Percentiles rank a stretch among this genome's conserved stretches.
Evolutionary conservation across 2,888 invertebrate species (phyloP).

Genomic region (Oconnorella tubifera): DNA sequence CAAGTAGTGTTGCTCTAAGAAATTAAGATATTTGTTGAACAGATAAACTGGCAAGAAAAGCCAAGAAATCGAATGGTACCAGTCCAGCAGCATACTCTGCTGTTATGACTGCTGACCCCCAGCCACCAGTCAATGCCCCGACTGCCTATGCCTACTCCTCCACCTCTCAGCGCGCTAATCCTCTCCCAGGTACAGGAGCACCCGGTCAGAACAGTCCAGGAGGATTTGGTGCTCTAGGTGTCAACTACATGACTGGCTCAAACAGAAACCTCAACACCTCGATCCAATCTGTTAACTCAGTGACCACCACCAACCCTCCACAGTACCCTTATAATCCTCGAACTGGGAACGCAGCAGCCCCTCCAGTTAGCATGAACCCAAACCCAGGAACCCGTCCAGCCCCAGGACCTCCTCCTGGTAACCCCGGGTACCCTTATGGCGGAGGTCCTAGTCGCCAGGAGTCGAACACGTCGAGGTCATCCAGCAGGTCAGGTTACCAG

Average conservation of each 20-base stretch:
- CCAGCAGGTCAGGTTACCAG: too few species aligned
- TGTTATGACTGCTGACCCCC: background rate
- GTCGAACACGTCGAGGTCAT: background rate
- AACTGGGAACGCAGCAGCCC: background rate
- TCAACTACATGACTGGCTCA: background rate
- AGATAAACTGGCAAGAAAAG: too few species aligned
- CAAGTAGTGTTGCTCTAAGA: too few species aligned
- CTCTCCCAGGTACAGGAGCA: background rate
- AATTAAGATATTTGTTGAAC: too few species aligned
- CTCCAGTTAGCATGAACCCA: background rate
- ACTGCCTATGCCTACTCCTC: background rate
- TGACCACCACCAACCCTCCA: background rate
- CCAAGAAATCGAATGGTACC: background rate
- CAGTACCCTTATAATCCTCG: background rate
- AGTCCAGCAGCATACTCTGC: background rate
- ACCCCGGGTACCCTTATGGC: background rate
- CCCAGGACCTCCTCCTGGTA: background rate
- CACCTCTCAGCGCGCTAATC: too few species aligned
- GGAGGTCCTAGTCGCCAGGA: background rate
- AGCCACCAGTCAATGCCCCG: background rate
- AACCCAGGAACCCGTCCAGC: background rate
- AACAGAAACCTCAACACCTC: background rate
- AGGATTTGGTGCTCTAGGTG: background rate
- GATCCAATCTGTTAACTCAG: background rate
- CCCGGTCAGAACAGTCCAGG: background rate